These are phyloP conservation scores for Calliphora vomitoria DNA, from an alignment of 2,888 invertebrate genomes.

Conservation along the genomic window DNA sequence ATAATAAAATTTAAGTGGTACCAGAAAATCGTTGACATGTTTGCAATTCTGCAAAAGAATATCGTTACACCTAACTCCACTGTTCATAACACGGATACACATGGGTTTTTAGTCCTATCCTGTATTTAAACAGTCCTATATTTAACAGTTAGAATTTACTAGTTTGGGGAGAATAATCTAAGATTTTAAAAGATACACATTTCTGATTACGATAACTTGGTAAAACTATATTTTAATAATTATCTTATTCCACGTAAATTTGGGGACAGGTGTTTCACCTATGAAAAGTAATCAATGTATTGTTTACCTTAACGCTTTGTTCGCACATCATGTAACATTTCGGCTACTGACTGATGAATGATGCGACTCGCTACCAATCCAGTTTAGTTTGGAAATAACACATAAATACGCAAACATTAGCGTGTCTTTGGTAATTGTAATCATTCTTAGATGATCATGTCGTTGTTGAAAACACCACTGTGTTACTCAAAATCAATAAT, in stretches of 20 bases:
- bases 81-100: too few relatives aligned
- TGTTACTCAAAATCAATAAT: slow-evolving; percentile 38
- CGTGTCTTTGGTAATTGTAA: slow-evolving; percentile 63
- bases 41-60: too few relatives aligned
- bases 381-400: slow-evolving; percentile 5
- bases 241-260: background rate
- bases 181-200: too few relatives aligned
- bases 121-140: too few relatives aligned
- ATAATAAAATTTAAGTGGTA: too few relatives aligned
- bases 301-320: slow-evolving; percentile 41
- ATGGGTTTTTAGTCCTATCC: too few relatives aligned
- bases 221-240: too few relatives aligned
- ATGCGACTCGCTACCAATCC: background rate
- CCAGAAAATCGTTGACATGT: too few relatives aligned
- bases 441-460: slow-evolving; percentile 59
- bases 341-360: slow-evolving; percentile 37
- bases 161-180: too few relatives aligned
- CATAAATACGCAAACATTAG: slow-evolving; percentile 50
- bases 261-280: background rate
- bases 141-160: too few relatives aligned
- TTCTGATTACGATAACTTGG: too few relatives aligned
- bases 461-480: slow-evolving; percentile 21
- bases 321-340: slow-evolving; percentile 13
- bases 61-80: too few relatives aligned
- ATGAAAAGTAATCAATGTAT: slow-evolving; percentile 32